These are phyloP conservation scores for Artemia franciscana DNA, from an alignment of 1,140 invertebrate genomes.

Conservation along the genomic window DNA sequence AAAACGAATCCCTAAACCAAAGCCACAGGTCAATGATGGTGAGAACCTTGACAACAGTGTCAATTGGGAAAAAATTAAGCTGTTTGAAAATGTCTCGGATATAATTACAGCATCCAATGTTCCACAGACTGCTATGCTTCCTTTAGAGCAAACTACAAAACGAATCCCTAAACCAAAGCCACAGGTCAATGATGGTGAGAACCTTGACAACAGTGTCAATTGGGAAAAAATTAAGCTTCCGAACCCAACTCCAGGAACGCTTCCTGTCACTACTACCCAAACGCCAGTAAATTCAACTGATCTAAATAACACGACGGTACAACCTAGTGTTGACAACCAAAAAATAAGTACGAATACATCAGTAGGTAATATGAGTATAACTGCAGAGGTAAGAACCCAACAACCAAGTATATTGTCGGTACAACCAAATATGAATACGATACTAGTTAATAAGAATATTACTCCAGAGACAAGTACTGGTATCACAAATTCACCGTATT, in stretches of 20 bases:
- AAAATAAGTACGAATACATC: no score
- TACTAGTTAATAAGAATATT: no score
- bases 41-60: constrained; percentile 8
- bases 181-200: constrained; percentile 11
- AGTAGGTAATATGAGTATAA: no score
- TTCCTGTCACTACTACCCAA: constrained; percentile 6
- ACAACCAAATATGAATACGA: no score
- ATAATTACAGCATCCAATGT: no score
- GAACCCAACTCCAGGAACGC: constrained; percentile 4
- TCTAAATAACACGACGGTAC: constrained; percentile 5
- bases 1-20: constrained; percentile 12
- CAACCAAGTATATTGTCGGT: no score
- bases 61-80: constrained; percentile 11
- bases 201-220: constrained; percentile 9
- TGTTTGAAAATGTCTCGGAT: no score
- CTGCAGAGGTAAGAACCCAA: no score
- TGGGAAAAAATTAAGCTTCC: constrained; percentile 11
- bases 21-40: constrained; percentile 13
- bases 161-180: constrained; percentile 13
- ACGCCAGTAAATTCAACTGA: constrained; percentile 3
- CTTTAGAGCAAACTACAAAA: constrained; percentile 8
- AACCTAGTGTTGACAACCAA: no score
- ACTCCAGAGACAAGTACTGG: no score
- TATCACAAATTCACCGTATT: no score
- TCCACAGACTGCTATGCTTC: no score